Evolutionary conservation across 2,888 invertebrate species (phyloP).

Genomic region (Platycheirus albimanus): DNA sequence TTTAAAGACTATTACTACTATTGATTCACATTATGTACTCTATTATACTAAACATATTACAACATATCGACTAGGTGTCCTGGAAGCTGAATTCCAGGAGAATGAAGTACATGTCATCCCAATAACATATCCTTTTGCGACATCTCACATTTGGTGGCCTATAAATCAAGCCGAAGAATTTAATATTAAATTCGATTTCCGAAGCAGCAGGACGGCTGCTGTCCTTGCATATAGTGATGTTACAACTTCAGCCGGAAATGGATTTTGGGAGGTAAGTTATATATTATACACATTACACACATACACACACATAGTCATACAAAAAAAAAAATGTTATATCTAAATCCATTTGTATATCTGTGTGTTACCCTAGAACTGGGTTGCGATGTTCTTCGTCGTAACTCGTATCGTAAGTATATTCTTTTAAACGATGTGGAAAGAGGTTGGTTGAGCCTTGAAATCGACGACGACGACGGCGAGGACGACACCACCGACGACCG

Average conservation of each 20-base stretch:
- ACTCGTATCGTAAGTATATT: conserved; percentile 66
- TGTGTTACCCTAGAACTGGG: conserved; percentile 27
- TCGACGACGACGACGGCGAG: conserved; percentile 20
- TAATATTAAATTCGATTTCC: conserved; percentile 93
- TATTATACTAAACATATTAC: conserved; percentile 38
- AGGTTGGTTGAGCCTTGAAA: conserved; percentile 18
- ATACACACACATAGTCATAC: conserved; percentile 23
- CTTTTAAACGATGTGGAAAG: conserved; percentile 49
- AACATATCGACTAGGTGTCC: conserved; percentile 83
- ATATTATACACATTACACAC: not conserved
- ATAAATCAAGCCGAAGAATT: conserved; percentile 89
- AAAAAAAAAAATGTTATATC: too few species aligned
- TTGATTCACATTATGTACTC: conserved; percentile 30
- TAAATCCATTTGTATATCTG: conserved; percentile 56
- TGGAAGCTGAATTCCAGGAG: conserved; percentile 92
- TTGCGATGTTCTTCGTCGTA: conserved; percentile 55
- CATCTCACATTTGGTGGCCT: conserved; percentile 95
- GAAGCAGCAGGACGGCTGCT: conserved; percentile 91
- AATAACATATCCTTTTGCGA: conserved; percentile 95
- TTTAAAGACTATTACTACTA: not conserved
- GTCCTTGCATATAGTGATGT: conserved; percentile 94
- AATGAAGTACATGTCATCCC: conserved; percentile 93
- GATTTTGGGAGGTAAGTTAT: conserved; percentile 92
- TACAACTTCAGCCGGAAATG: conserved; percentile 87
- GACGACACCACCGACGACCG: too few species aligned